Conservation (phyloP, 2,888 invertebrate genomes). For the Lysandra bellargus region DNA sequence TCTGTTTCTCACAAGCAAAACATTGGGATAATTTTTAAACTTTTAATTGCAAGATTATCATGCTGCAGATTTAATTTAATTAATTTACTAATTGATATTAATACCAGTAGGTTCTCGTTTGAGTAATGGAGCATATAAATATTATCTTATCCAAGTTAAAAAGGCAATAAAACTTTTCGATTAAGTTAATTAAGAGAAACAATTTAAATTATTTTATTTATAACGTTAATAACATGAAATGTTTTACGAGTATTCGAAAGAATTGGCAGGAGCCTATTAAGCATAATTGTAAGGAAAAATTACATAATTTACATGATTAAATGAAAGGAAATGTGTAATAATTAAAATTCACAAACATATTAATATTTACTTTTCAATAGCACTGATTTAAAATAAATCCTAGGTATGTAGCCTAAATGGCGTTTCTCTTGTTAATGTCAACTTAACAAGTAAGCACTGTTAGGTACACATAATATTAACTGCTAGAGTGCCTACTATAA, state of each 20-base stretch:
- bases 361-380: too few relatives aligned
- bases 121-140: slow-evolving; percentile 21
- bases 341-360: too few relatives aligned
- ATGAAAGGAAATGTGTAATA: too few relatives aligned
- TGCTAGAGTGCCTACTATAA: neutral
- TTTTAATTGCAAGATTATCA: neutral
- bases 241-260: neutral
- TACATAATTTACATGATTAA: too few relatives aligned
- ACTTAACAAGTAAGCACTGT: neutral
- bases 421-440: neutral
- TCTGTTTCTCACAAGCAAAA: neutral
- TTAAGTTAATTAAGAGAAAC: neutral
- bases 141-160: slow-evolving; percentile 18
- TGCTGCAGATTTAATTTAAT: neutral
- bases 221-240: neutral
- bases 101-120: slow-evolving; percentile 8
- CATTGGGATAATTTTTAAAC: neutral
- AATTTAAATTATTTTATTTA: neutral
- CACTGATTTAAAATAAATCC: neutral
- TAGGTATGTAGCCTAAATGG: neutral
- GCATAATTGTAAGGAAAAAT: too few relatives aligned
- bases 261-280: neutral
- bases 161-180: neutral
- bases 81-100: slow-evolving; percentile 17
- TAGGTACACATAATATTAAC: too few relatives aligned